Percentiles rank a stretch among this genome's conserved stretches.
These are phyloP conservation scores for Odontamblyopus lacepedii DNA, from an alignment of 2,797 vertebrate species.

Conservation along the genomic window DNA sequence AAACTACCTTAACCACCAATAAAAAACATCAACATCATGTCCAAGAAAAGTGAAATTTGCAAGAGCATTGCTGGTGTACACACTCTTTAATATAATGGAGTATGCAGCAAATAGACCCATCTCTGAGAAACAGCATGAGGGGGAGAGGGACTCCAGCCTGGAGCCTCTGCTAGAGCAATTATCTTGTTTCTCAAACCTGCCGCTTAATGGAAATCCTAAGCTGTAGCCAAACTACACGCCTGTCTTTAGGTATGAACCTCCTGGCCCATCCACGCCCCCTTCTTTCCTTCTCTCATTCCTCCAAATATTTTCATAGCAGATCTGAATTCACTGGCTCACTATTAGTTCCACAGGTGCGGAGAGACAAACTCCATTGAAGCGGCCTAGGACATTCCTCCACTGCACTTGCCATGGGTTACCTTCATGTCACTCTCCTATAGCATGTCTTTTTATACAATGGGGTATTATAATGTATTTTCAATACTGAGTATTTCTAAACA, in stretches of 20 bases:
- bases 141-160: conserved; percentile 46
- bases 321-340: conserved; percentile 66
- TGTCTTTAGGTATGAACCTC: conserved; percentile 72
- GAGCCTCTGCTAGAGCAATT: conserved; percentile 75
- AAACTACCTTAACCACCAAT: background rate
- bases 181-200: conserved; percentile 78
- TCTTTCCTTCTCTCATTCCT: conserved; percentile 58
- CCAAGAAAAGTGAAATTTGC: conserved; percentile 5
- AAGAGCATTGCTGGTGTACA: conserved; percentile 1
- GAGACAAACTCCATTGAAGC: conserved; percentile 68
- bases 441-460: conserved; percentile 17
- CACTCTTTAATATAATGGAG: conserved; percentile 18
- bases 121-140: conserved; percentile 47
- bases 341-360: conserved; percentile 76
- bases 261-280: conserved; percentile 43
- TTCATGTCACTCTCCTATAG: conserved; percentile 28
- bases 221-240: conserved; percentile 72
- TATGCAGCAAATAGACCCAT: conserved; percentile 36
- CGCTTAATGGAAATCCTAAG: conserved; percentile 72
- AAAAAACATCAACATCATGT: background rate
- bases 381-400: conserved; percentile 52
- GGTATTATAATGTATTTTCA: conserved; percentile 29
- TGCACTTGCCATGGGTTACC: conserved; percentile 39
- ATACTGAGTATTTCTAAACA: background rate
- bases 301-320: conserved; percentile 73